Percentiles rank a stretch among this genome's conserved stretches.
These are phyloP conservation scores for Alentia gelatinosa DNA, from an alignment of 2,888 invertebrate genomes.

Conservation along the genomic window DNA sequence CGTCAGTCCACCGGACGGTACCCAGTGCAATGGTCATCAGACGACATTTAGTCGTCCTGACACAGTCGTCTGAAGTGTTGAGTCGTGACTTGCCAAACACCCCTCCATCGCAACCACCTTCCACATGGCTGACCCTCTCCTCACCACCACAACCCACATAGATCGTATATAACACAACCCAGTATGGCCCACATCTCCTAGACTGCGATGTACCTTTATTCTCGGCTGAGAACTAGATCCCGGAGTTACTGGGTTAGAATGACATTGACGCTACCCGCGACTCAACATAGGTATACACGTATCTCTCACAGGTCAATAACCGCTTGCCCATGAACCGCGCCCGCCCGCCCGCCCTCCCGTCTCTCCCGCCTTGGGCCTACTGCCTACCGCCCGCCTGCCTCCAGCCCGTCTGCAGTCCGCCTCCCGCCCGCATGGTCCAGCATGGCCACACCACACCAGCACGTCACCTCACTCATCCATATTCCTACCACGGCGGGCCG, in stretches of 20 bases:
- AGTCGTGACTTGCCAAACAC: neutral
- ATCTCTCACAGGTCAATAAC: neutral
- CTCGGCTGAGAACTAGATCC: no score
- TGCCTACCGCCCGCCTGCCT: neutral
- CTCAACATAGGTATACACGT: no score
- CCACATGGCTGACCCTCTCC: neutral
- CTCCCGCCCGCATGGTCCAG: neutral
- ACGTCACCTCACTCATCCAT: neutral
- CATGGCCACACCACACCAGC: neutral
- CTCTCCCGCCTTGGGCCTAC: neutral
- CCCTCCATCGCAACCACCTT: neutral
- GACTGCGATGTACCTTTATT: no score
- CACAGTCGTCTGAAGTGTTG: neutral
- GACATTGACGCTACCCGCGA: no score
- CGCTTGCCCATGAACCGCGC: neutral
- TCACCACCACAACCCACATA: neutral
- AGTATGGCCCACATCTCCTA: no score
- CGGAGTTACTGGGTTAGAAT: no score
- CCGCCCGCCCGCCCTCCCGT: neutral
- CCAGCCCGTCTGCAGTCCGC: neutral
- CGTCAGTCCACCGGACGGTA: neutral
- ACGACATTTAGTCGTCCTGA: neutral
- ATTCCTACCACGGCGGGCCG: constrained; percentile 21
- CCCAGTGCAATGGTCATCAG: neutral
- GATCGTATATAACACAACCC: no score